A percentile compares a stretch with the other conserved stretches of the same genome.
Conservation (phyloP, 2,888 invertebrate species). For the Volucella inflata region DNA sequence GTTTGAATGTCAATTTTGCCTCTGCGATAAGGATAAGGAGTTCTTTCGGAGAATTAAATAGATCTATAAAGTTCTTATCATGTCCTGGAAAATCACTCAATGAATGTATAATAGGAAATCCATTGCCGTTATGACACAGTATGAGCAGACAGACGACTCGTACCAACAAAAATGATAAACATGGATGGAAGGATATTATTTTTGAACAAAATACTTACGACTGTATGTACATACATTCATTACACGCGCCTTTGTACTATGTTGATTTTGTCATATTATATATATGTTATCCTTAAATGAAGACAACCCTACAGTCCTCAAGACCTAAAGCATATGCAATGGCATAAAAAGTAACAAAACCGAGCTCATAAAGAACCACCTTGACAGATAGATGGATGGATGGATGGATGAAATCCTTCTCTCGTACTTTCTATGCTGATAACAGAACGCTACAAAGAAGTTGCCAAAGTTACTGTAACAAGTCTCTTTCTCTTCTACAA, state of each 20-base stretch:
- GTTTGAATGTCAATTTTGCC: conserved; percentile 26
- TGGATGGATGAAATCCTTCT: conserved; percentile 49
- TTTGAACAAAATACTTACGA: conserved; percentile 14
- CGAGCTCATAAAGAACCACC: conserved; percentile 14
- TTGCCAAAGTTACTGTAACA: conserved; percentile 42
- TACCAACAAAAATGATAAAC: neutral
- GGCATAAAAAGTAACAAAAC: neutral
- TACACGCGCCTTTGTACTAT: neutral
- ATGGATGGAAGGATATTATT: conserved; percentile 37
- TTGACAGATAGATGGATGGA: conserved; percentile 8
- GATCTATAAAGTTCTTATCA: conserved; percentile 63
- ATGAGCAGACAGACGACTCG: neutral
- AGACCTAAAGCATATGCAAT: conserved; percentile 9
- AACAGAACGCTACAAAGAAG: conserved; percentile 8
- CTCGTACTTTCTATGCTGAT: neutral
- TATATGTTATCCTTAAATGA: conserved; percentile 29
- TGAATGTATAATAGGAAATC: conserved; percentile 63
- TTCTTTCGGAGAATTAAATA: conserved; percentile 35
- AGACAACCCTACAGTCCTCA: conserved; percentile 12
- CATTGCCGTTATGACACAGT: conserved; percentile 46
- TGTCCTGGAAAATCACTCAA: conserved; percentile 51
- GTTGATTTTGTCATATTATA: too few relatives aligned
- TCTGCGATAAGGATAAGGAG: neutral
- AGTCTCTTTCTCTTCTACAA: neutral
- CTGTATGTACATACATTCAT: conserved; percentile 24